A percentile compares a stretch with the other conserved stretches of the same genome.
Conservation (phyloP, 2,888 invertebrate species). For the Hartigia nigra region DNA sequence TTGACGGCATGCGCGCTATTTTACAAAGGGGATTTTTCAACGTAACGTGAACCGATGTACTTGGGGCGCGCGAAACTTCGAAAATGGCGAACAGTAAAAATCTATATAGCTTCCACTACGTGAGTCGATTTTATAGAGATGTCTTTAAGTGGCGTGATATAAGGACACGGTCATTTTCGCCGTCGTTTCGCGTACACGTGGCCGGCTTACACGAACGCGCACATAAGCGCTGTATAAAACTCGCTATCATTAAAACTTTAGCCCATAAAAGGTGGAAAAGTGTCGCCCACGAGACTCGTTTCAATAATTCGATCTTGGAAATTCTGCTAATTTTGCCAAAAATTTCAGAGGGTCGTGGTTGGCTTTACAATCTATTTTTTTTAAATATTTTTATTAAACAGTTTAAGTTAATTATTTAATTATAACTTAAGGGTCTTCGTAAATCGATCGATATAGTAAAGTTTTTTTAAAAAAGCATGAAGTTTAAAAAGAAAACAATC, state of each 20-base stretch:
- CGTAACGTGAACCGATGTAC: neutral
- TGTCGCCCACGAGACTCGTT: slow-evolving; percentile 23
- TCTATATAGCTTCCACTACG: slow-evolving; percentile 2
- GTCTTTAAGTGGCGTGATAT: neutral
- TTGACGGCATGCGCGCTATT: neutral
- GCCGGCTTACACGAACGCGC: neutral
- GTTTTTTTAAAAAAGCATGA: too few species aligned
- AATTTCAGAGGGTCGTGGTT: too few species aligned
- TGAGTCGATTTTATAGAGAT: slow-evolving; percentile 13
- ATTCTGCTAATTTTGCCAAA: slow-evolving; percentile 13
- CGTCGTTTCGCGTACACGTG: slow-evolving; percentile 5
- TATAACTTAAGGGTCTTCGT: too few species aligned
- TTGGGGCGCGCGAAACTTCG: neutral
- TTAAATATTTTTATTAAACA: too few species aligned
- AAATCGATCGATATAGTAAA: neutral
- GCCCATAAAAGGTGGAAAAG: slow-evolving; percentile 22
- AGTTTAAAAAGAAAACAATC: too few species aligned
- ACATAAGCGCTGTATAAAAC: neutral
- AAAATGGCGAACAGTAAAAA: slow-evolving; percentile 4
- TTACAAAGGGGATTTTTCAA: neutral
- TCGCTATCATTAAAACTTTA: slow-evolving; percentile 19
- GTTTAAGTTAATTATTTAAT: neutral
- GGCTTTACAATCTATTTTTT: too few species aligned
- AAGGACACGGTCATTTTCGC: slow-evolving; percentile 2
- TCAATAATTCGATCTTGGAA: slow-evolving; percentile 14